phyloP scores from a whole-genome alignment of 2,113 vertebrate genomes.

The Eurypyga helias region DNA sequence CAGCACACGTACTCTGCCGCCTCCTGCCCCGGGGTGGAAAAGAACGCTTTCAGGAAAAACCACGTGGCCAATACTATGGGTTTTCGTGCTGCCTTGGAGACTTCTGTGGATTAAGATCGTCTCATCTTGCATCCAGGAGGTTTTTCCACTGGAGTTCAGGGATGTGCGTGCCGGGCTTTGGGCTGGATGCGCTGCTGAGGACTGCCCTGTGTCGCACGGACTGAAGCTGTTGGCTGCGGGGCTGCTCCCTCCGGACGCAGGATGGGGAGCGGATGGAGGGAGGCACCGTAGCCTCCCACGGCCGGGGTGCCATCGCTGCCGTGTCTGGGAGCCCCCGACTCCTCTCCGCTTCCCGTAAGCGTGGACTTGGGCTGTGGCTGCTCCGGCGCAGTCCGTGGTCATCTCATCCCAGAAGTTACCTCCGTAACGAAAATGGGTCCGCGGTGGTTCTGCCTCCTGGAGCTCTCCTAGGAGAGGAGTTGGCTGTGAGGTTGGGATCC shows the following conservation, averaged over 20 bases:
- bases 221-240: rapidly evolving
- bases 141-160: neutral
- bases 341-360: rapidly evolving
- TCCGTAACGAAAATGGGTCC: neutral
- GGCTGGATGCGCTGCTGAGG: neutral
- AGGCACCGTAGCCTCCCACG: neutral
- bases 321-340: no score
- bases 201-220: rapidly evolving
- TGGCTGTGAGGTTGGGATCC: neutral
- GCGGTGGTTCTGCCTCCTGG: neutral
- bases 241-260: neutral
- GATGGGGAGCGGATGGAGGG: neutral
- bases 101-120: neutral
- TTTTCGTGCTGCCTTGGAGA: neutral
- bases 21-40: neutral
- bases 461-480: neutral
- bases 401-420: neutral
- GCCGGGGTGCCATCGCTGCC: rapidly evolving
- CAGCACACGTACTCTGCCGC: rapidly evolving
- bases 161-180: neutral
- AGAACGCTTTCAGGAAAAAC: neutral
- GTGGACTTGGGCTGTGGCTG: neutral
- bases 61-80: neutral
- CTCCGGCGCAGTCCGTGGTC: neutral
- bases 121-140: neutral